phyloP scores from a whole-genome alignment of 2,113 vertebrate genomes.

The Hydrolagus affinis region DNA sequence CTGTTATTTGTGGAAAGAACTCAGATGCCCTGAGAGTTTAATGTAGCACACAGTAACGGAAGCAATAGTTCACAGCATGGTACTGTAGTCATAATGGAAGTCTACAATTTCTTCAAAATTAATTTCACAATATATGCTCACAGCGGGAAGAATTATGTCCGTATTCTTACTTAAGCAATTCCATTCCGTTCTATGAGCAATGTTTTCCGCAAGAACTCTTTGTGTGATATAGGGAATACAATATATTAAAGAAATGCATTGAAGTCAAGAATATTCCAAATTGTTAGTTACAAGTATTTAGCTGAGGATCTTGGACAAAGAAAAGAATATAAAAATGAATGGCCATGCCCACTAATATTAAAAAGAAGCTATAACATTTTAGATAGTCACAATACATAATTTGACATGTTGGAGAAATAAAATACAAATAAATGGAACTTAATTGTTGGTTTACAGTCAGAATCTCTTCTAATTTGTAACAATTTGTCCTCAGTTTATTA shows the following conservation, averaged over 20 bases:
- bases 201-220: neutral
- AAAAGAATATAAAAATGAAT: no score
- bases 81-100: neutral
- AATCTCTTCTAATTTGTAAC: conserved; percentile 12
- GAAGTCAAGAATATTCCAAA: conserved; percentile 1
- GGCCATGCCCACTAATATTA: neutral
- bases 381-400: neutral
- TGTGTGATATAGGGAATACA: neutral
- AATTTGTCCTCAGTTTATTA: neutral
- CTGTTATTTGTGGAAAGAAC: neutral
- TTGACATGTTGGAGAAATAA: neutral
- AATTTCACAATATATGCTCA: neutral
- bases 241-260: neutral
- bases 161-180: neutral
- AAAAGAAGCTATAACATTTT: conserved; percentile 5
- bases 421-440: neutral
- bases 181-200: neutral
- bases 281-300: neutral
- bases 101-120: neutral
- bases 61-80: neutral
- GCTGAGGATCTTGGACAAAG: neutral
- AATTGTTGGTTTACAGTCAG: conserved; percentile 7
- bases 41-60: neutral
- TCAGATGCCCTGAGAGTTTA: neutral
- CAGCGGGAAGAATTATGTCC: neutral